Percentiles rank a stretch among this genome's conserved stretches.
Conservation (phyloP, 2,888 invertebrate genomes). For the Helicoverpa assulta region DNA sequence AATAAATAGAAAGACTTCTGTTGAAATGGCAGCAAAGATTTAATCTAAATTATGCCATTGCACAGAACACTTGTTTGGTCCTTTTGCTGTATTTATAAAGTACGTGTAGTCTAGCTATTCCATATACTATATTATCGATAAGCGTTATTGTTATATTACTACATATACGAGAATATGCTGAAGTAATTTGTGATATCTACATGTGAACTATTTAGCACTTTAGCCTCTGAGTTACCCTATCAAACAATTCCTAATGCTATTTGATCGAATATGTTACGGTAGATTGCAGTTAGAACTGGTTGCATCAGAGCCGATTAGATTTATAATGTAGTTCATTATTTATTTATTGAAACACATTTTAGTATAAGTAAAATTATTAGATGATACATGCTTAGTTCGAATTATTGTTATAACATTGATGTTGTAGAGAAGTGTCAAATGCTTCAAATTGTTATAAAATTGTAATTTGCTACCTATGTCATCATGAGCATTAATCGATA, state of each 20-base stretch:
- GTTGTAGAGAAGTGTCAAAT: slow-evolving; percentile 53
- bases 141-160: slow-evolving; percentile 38
- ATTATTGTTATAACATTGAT: slow-evolving; percentile 51
- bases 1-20: neutral
- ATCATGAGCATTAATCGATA: slow-evolving; percentile 35
- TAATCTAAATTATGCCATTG: slow-evolving; percentile 4
- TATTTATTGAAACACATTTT: slow-evolving; percentile 76
- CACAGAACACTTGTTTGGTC: slow-evolving; percentile 19
- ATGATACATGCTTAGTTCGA: slow-evolving; percentile 49
- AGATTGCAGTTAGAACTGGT: slow-evolving; percentile 43
- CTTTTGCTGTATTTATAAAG: slow-evolving; percentile 32
- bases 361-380: slow-evolving; percentile 72
- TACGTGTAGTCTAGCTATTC: slow-evolving; percentile 46
- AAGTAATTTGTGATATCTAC: slow-evolving; percentile 62
- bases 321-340: slow-evolving; percentile 68
- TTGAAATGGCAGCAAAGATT: neutral
- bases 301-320: slow-evolving; percentile 59
- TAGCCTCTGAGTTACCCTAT: slow-evolving; percentile 41
- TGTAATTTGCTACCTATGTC: slow-evolving; percentile 48
- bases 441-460: slow-evolving; percentile 49
- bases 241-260: slow-evolving; percentile 32
- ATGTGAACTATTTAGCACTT: slow-evolving; percentile 49
- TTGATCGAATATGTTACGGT: slow-evolving; percentile 32
- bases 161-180: slow-evolving; percentile 41
- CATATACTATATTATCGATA: slow-evolving; percentile 45